Percentiles rank a stretch among this genome's conserved stretches.
These are phyloP conservation scores for Dynastes hyllus DNA, from an alignment of 2,888 invertebrate genomes.

Conservation along the genomic window DNA sequence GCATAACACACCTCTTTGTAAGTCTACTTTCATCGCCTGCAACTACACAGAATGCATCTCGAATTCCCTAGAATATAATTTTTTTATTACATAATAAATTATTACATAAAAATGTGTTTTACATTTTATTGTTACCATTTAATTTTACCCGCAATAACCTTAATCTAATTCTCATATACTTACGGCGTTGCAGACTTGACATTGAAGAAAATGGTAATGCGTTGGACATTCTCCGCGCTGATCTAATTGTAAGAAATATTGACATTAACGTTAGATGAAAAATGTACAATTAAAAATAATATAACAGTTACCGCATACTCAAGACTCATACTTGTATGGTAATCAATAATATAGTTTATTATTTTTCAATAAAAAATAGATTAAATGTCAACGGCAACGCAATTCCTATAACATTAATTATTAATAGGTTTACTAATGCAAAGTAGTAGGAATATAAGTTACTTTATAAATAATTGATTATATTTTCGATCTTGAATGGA, in stretches of 20 bases:
- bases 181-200: conserved; percentile 31
- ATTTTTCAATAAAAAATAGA: too few species aligned
- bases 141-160: conserved; percentile 23
- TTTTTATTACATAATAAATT: conserved; percentile 43
- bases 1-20: conserved; percentile 2
- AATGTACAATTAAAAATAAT: conserved; percentile 32
- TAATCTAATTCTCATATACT: conserved; percentile 24
- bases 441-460: too few species aligned
- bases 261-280: conserved; percentile 18
- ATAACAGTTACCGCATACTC: not conserved
- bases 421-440: too few species aligned
- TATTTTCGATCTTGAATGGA: too few species aligned
- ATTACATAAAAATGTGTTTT: conserved; percentile 21
- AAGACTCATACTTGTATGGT: not conserved
- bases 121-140: not conserved
- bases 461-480: too few species aligned
- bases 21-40: conserved; percentile 17
- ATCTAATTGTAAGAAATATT: conserved; percentile 14
- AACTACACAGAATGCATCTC: conserved; percentile 12
- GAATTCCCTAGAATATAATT: conserved; percentile 7
- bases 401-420: too few species aligned
- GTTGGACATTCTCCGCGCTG: conserved; percentile 22
- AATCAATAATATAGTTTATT: not conserved
- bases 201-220: conserved; percentile 38
- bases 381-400: too few species aligned